phyloP scores from a whole-genome alignment of 2,888 invertebrate species.

The Galerucella pusilla region DNA sequence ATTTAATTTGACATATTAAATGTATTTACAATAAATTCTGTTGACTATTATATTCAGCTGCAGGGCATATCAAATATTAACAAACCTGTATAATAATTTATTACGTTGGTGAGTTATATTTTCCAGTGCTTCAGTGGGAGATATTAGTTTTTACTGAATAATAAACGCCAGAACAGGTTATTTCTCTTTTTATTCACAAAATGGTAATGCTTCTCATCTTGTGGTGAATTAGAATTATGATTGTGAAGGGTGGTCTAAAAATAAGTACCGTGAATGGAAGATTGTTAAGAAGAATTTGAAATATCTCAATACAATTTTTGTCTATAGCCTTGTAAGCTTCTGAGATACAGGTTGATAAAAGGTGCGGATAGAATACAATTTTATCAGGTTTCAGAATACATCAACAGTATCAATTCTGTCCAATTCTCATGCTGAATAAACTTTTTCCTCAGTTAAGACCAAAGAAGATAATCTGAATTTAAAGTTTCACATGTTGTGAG shows the following conservation, averaged over 20 bases:
- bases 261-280: too few relatives aligned
- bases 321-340: too few relatives aligned
- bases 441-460: too few relatives aligned
- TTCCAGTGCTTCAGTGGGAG: slow-evolving; percentile 16
- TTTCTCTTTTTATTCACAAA: slow-evolving; percentile 1
- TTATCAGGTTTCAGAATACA: too few relatives aligned
- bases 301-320: too few relatives aligned
- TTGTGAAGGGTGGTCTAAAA: slow-evolving; percentile 7
- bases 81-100: slow-evolving; percentile 19
- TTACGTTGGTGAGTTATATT: slow-evolving; percentile 21
- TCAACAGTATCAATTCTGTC: too few relatives aligned
- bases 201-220: slow-evolving; percentile 18
- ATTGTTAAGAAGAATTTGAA: too few relatives aligned
- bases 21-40: not conserved
- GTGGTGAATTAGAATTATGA: slow-evolving; percentile 13
- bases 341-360: too few relatives aligned
- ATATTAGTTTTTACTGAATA: slow-evolving; percentile 21
- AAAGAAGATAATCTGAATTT: too few relatives aligned
- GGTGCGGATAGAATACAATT: too few relatives aligned
- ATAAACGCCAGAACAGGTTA: slow-evolving; percentile 27
- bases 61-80: not conserved
- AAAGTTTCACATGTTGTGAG: too few relatives aligned
- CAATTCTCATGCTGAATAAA: too few relatives aligned
- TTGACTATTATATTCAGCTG: not conserved
- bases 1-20: not conserved